Evolutionary conservation across 2,888 invertebrate genomes (phyloP), one percentile per base, ranked within the genome.

Genomic region (Alloscopus bannaensis): DNA sequence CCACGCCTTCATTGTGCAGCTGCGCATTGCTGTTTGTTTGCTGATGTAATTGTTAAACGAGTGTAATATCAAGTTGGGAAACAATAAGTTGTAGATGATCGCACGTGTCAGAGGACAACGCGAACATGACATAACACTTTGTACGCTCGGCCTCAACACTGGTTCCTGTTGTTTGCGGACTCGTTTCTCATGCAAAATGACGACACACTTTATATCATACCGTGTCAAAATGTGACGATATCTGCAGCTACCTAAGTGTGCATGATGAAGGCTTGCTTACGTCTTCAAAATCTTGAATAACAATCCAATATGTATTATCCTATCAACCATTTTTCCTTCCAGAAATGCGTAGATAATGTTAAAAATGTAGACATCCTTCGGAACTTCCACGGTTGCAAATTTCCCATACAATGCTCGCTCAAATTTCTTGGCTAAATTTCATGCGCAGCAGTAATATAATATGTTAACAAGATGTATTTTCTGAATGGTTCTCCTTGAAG

Each of bases 361-460:
- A 52, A 18, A 66, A 66, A 59, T 65, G 52, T 57, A 24, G 75
- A 75, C 45, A 75, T 75, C 75, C 75, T 75, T 75, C 75, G 26
- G n/a, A n/a, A n/a, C n/a, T n/a, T n/a, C n/a, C n/a, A n/a, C n/a
- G n/a, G n/a, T n/a, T n/a, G n/a, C n/a, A n/a, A n/a, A n/a, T n/a
- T n/a, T n/a, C n/a, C n/a, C n/a, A n/a, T n/a, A n/a, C n/a, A n/a
- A n/a, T n/a, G n/a, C n/a, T n/a, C n/a, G 47, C 47, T 55, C 29
- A 24, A 47, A 59, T 73, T 59, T 40, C 20, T 42, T 4, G 20
- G 16, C 13, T 13, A 13, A 36, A 6, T 8, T 22, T 18, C 70
- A 62, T n/a, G 55, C 31, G 13, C 16, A 59, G 20, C 31, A 3
- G 18, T 59, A n/a, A 2, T 18, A 31, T 2, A 11, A 20, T n/a